A percentile compares a stretch with the other conserved stretches of the same genome.
Evolutionary conservation across 2,113 vertebrate genomes (phyloP).

Genomic region (Chinchilla lanigera): DNA sequence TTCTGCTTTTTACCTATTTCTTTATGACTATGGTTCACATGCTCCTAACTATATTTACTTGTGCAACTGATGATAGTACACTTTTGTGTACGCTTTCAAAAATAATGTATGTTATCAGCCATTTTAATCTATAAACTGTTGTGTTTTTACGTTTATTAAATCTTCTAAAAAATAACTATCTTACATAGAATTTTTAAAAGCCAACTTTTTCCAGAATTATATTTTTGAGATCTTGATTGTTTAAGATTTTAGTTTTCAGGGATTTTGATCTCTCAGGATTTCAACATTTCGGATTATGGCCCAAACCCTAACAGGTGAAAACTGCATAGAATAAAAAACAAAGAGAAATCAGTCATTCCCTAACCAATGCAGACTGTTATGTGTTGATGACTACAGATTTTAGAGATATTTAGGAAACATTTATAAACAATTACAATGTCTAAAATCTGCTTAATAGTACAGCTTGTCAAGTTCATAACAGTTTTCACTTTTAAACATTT

Average conservation of each 20-base stretch:
- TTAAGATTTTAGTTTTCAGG: not conserved
- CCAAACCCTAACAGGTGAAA: not conserved
- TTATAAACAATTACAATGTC: not conserved
- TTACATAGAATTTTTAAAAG: not conserved
- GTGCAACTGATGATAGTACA: not conserved
- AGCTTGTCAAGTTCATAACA: not conserved
- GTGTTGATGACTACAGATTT: not conserved
- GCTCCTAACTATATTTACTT: not conserved
- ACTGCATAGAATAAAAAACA: not conserved
- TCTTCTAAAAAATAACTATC: not conserved
- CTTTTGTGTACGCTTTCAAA: not conserved
- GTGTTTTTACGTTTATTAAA: not conserved
- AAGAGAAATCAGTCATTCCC: not conserved
- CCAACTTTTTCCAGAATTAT: not conserved
- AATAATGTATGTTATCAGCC: not conserved
- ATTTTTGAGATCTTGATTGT: not conserved
- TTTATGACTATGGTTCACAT: not conserved
- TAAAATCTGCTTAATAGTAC: not conserved
- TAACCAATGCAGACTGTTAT: not conserved
- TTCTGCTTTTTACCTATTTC: not conserved
- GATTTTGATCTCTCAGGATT: not conserved
- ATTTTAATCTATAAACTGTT: not conserved
- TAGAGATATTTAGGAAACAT: not conserved
- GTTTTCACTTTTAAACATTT: not conserved
- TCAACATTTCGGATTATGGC: not conserved